Conservation (phyloP, 2,888 invertebrate species). For the Xanthia icteritia region DNA sequence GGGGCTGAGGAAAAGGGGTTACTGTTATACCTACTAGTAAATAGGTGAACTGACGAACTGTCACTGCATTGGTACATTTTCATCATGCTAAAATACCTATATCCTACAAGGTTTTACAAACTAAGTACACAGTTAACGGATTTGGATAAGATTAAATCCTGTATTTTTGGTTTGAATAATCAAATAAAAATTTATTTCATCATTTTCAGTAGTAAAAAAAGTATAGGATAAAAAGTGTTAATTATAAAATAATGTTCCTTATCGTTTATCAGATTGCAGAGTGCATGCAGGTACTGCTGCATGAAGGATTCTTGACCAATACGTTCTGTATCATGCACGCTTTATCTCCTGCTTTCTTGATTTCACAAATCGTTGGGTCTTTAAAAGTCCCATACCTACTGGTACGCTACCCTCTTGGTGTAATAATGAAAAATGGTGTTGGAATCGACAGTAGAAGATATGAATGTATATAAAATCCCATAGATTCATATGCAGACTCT, state of each 20-base stretch:
- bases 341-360: background rate
- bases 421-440: no score
- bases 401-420: background rate
- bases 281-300: background rate
- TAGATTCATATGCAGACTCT: background rate
- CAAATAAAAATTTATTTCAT: background rate
- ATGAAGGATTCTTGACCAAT: background rate
- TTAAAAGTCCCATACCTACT: background rate
- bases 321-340: background rate
- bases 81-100: background rate
- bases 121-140: background rate
- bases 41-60: conserved; percentile 32
- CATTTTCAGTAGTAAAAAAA: no score
- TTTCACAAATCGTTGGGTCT: background rate
- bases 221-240: no score
- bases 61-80: background rate
- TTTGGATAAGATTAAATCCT: background rate
- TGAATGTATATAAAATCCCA: background rate
- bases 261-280: background rate
- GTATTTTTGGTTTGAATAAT: background rate
- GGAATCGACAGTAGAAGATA: background rate
- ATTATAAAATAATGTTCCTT: background rate
- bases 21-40: conserved; percentile 16
- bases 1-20: conserved; percentile 29
- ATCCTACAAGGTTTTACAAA: background rate